These are phyloP conservation scores for Spinus pinus DNA, from an alignment of 2,797 vertebrate genomes.

Conservation along the genomic window DNA sequence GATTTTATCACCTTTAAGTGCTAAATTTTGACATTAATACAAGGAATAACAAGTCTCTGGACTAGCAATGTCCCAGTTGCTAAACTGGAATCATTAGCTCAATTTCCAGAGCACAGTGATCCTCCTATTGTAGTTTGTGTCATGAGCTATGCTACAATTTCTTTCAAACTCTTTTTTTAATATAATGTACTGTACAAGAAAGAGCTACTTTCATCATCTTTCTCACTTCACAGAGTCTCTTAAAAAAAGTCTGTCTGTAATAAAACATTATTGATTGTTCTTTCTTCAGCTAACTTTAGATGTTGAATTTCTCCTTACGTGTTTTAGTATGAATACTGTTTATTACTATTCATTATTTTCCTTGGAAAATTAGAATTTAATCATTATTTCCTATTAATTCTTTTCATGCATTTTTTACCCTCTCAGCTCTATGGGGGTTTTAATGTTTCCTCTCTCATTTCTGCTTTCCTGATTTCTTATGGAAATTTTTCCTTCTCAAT, in stretches of 20 bases:
- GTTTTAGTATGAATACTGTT: background rate
- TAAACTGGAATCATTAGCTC: background rate
- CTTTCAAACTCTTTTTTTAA: background rate
- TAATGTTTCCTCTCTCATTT: background rate
- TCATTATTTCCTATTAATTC: background rate
- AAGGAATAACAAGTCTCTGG: background rate
- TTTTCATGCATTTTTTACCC: background rate
- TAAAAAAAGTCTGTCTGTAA: background rate
- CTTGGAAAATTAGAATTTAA: constrained; percentile 9
- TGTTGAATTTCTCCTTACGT: background rate
- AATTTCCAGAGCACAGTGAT: background rate
- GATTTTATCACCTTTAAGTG: background rate
- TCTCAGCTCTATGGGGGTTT: background rate
- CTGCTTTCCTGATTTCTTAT: background rate
- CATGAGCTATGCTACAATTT: background rate
- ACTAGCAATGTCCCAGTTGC: background rate
- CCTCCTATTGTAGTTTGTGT: background rate
- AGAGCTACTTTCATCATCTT: background rate
- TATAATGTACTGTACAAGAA: background rate
- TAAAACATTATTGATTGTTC: background rate
- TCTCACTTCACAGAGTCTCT: background rate
- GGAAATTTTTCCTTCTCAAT: background rate
- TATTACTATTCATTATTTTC: background rate
- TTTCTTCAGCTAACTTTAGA: background rate
- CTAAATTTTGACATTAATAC: background rate